Evolutionary conservation across 1,140 invertebrate genomes (phyloP).

Genomic region (Pachypeltis micranthus): DNA sequence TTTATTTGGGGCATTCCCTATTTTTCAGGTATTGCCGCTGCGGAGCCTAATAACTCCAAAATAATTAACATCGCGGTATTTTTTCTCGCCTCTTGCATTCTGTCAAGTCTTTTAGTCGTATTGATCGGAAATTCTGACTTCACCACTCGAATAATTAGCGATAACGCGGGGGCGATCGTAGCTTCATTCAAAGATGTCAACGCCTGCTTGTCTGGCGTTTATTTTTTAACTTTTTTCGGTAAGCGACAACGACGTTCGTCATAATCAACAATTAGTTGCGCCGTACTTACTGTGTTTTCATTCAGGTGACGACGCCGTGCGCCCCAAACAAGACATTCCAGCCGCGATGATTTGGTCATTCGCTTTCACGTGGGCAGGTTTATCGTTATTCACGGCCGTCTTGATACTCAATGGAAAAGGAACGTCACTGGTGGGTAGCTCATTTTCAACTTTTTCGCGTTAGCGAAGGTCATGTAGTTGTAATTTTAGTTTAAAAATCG

Average conservation of each 20-base stretch:
- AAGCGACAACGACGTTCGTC: not conserved
- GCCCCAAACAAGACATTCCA: not conserved
- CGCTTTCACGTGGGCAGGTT: not conserved
- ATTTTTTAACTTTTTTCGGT: not conserved
- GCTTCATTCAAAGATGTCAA: not conserved
- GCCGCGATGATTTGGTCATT: slow-evolving; percentile 1
- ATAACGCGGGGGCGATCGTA: not conserved
- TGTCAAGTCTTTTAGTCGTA: not conserved
- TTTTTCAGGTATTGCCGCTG: not conserved
- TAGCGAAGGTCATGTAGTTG: too few relatives aligned
- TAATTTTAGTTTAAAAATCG: too few relatives aligned
- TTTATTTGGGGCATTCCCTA: not conserved
- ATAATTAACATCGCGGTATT: not conserved
- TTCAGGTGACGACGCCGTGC: not conserved
- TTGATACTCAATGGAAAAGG: not conserved
- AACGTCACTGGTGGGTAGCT: not conserved
- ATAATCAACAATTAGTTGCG: too few relatives aligned
- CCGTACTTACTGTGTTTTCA: too few relatives aligned
- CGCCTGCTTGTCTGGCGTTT: not conserved
- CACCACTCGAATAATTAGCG: not conserved
- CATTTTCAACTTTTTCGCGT: too few relatives aligned
- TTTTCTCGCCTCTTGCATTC: not conserved
- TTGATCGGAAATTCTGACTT: not conserved
- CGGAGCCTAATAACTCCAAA: not conserved
- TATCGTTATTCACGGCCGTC: not conserved